Base-by-base conservation (phyloP, 2,797 vertebrate genomes). In the Gorsachius magnificus region DNA sequence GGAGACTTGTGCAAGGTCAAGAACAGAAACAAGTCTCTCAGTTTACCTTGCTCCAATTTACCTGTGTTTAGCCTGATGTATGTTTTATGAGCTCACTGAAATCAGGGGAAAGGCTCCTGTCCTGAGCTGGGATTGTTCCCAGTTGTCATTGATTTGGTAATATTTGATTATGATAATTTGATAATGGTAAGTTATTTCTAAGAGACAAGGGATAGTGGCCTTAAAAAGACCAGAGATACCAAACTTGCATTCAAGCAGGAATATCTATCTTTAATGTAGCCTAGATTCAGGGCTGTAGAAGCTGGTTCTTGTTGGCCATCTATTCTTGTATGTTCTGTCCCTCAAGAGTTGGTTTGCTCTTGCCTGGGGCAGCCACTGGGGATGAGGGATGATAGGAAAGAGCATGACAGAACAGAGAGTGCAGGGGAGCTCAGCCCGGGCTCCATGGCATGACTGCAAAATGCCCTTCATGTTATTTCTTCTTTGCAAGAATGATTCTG, bases 251-350 rank as follows among this genome's bases (percentile, higher is more conserved):
- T 83, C 48, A 75, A 48, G 43, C 9, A 51, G 25, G 41, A 57
- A 71, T 33, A 57, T 3, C 2, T 16, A 69, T 14, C 29, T 21
- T 54, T 35, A 53, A 63, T 25, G 29, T 48, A 76, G 9, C 20
- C 24, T 79, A 10, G 10, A 18, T 21, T 81, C 45, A 64, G 22
- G 31, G 10, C 41, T 75, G 9, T 28, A 43, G 28, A 57, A 81
- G 2, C 2, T 76, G 14, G 10, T 36, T 38, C 36, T n/a, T 3
- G 0, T 3, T 46, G 13, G n/a, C 8, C 14, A 10, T 68, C 12
- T 74, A 1, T 38, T 86, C 38, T 33, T 66, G 29, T 8, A 11
- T 25, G 14, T 65, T 36, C 9, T 26, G 24, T 69, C 9, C 17
- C 8, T 11, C 8, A 63, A 16, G 25, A 10, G 5, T 21, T 17